Base-by-base conservation (phyloP, 2,797 vertebrate species). In the Lithobates pipiens region DNA sequence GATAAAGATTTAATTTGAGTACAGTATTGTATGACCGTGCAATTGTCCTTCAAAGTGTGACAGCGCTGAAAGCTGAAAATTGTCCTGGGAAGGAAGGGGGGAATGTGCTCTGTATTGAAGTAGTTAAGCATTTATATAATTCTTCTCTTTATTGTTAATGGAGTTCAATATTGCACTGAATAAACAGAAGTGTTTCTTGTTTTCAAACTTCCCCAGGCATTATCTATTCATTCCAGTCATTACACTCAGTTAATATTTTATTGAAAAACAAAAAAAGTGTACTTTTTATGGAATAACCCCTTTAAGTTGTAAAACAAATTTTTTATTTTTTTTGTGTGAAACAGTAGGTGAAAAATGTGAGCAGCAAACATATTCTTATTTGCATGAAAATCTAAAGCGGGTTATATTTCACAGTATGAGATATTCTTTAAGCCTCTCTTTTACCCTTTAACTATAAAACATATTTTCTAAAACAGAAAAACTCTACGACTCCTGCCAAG, bases 381-480 rank as follows among this genome's bases (percentile, higher is more conserved):
- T 72, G 29, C 69, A 72, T 39, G 69, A 23, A 72, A 72, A 36
- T 72, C 23, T 39, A 72, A 72, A 72, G 25, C 27, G 6, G 67
- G 67, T 34, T 69, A 72, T 39, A 21, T 72, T 72, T 21, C 69
- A 27, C 69, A 72, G 69, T 34, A 72, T 29, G 27, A 29, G 65
- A 10, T 67, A 34, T 72, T 34, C 21, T 70, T 34, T 72, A 34
- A 34, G 36, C 36, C 10, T 72, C 69, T 23, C 18, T 72, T 69
- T 72, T 72, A 72, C 69, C 69, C 36, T 72, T 72, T 29, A 67
- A 67, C 65, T 67, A 67, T 25, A 67, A 65, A 67, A 67, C 65
- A 67, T 67, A 67, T 67, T 67, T 29, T 67, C 65, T 25, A 29
- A 67, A 67, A 67, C 65, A 67, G 25, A 67, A 29, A 67, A 67